Evolutionary conservation across 2,797 vertebrate species (phyloP), one percentile per base, ranked within the genome.

Genomic region (Thalassophryne amazonica): DNA sequence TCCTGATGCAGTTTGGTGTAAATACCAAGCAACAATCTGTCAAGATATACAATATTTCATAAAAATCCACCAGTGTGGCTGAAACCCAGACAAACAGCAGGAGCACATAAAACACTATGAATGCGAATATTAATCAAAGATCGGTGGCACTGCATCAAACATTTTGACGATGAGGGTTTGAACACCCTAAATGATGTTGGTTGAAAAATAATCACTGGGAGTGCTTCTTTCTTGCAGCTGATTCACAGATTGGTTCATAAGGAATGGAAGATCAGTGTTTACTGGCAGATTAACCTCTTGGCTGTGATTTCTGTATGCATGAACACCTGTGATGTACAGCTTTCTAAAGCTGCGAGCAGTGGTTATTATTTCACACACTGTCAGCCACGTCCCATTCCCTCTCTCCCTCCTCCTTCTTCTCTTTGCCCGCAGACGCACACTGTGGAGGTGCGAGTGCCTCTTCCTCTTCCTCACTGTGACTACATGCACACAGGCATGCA

Each of bases 391-490:
- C 54, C 51, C 48, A 21, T 29, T 57, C 59, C 47, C 32, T 34
- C 41, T 9, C 59, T 16, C 21, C 15, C 18, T 2, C 14, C 3
- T 18, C 42, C 22, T 43, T 16, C 43, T 53, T 47, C 33, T 34
- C 46, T 34, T 52, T n/a, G 20, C 43, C 60, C 41, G 43, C 43
- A 29, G 52, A 56, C n/a, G 22, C 66, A 62, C 61, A 56, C 28
- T 33, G 78, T 15, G 34, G 58, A 67, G 60, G 73, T 70, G 75
- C 37, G 4, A 69, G 59, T 25, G 17, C 19, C 29, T 69, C 65
- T 72, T 65, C 68, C 74, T 73, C 60, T 73, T 53, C 51, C 75
- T 74, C 11, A 28, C 69, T 63, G 64, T 45, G 77, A 58, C 58
- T 55, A 56, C 3, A 33, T 28, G 53, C 47, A 4, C 69, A 20